Evolutionary conservation across 2,113 vertebrate genomes (phyloP), one percentile per base, ranked within the genome.

Genomic region (Odocoileus virginianus): DNA sequence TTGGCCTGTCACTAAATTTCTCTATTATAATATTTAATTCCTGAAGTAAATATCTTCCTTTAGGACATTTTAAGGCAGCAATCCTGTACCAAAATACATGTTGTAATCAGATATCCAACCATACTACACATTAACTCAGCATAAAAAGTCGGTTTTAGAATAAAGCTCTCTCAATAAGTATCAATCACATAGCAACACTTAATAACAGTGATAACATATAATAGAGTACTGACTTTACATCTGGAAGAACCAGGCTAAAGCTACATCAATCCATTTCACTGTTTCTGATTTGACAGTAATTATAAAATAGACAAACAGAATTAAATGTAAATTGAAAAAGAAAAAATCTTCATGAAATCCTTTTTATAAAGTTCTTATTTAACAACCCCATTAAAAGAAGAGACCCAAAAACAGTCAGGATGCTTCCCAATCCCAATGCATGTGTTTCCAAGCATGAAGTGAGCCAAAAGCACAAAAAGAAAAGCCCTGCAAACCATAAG

Each of bases 391-490:
- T 95, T 98, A 88, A 87, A 82, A 97, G 95, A 98, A 81, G 98
- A 98, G 94, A 98, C 98, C 86, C 95, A 16, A 96, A 97, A 96
- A 54, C 50, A 97, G 97, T 91, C 91, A 97, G 97, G 98, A 98
- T 98, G 97, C 98, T 97, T 98, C 96, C 98, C 98, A 95, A 93
- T 96, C 97, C 98, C 95, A 95, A 23, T 40, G 95, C 98, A 92
- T 98, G 99, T 98, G 98, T 98, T 97, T 97, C 98, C 98, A 99
- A 86, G 98, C 98, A 98, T 98, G 98, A 99, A 98, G 99, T 94
- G 88, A 98, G 98, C 98, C 98, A 98, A 98, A 98, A 98, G 98
- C 98, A 98, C 97, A 98, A 92, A 98, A 98, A 98, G 98, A 98
- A 98, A 99, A 98, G 96, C 98, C 98, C 98, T 97, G 98, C 98